Conservation (phyloP, 2,888 invertebrate genomes). For the Leptothorax acervorum region DNA sequence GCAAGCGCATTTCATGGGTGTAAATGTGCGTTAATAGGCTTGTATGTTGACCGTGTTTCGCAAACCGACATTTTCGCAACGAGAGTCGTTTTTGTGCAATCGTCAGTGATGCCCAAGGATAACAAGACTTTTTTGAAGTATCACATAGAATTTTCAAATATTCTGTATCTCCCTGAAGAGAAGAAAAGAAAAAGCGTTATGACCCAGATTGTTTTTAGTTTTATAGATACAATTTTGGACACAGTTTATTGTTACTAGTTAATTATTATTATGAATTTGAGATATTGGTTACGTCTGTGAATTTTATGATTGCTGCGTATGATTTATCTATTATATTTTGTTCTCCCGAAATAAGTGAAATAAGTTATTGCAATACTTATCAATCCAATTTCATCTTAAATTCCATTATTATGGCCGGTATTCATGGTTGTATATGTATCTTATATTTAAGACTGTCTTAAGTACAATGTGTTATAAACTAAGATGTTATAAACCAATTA, state of each 20-base stretch:
- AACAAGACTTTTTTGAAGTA: not conserved
- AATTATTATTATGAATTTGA: not conserved
- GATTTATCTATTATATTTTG: not conserved
- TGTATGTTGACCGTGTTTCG: not conserved
- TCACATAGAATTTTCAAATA: not conserved
- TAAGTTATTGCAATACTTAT: not conserved
- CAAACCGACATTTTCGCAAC: conserved; percentile 11
- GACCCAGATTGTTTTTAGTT: not conserved
- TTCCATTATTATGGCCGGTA: not conserved
- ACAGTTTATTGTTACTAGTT: not conserved
- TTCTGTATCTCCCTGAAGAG: not conserved
- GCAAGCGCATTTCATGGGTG: not conserved
- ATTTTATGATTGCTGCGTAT: not conserved
- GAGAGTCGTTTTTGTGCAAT: not conserved
- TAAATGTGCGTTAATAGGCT: conserved; percentile 12
- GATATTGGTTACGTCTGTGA: not conserved
- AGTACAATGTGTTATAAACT: too few species aligned
- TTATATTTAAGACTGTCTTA: too few species aligned
- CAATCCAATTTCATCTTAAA: not conserved
- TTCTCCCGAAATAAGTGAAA: not conserved
- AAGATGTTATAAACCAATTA: too few species aligned
- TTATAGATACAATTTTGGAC: not conserved
- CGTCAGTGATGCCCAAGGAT: not conserved
- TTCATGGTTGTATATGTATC: too few species aligned
- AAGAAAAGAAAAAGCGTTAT: not conserved